Conservation (phyloP, 2,888 invertebrate genomes). For the Glyphotaelius pellucidus region DNA sequence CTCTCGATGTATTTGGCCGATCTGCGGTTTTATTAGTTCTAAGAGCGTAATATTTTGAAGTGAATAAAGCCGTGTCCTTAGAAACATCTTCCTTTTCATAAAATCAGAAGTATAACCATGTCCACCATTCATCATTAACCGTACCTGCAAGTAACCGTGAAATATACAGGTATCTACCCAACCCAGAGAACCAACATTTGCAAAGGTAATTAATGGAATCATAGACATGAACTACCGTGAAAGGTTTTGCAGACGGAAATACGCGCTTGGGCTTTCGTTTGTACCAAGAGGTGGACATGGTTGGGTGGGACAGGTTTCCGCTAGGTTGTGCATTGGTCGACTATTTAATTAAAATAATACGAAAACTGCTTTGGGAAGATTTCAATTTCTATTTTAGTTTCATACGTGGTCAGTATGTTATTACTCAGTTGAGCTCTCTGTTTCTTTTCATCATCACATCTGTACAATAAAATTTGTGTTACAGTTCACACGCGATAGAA, state of each 20-base stretch:
- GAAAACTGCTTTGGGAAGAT: background rate
- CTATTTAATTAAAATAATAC: background rate
- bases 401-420: background rate
- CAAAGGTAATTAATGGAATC: slow-evolving; percentile 2
- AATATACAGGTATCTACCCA: background rate
- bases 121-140: background rate
- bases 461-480: too few relatives aligned
- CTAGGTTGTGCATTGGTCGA: background rate
- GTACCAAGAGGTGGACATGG: background rate
- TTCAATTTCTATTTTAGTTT: background rate
- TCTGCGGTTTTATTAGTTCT: too few relatives aligned
- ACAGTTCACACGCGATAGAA: too few relatives aligned
- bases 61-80: too few relatives aligned
- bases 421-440: too few relatives aligned
- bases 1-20: too few relatives aligned
- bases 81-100: background rate
- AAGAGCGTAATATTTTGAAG: too few relatives aligned
- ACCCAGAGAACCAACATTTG: background rate
- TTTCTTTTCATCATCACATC: too few relatives aligned
- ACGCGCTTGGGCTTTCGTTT: background rate
- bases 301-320: background rate
- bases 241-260: background rate
- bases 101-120: background rate
- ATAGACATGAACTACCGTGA: background rate
- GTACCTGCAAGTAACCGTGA: background rate